These are phyloP conservation scores for Halyomorpha halys DNA, from an alignment of 1,140 invertebrate species.

Conservation along the genomic window DNA sequence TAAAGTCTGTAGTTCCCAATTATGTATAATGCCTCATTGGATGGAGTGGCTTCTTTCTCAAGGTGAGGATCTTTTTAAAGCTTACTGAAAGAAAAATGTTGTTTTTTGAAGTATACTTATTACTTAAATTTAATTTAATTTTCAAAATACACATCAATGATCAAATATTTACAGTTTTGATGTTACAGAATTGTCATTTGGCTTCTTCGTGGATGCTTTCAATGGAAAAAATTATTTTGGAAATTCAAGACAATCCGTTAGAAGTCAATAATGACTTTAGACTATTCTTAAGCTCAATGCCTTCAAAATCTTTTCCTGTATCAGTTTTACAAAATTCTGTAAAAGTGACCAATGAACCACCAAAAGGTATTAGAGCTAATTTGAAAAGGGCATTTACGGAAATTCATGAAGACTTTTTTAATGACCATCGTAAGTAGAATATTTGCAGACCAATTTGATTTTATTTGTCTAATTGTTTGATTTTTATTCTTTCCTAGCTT, in stretches of 20 bases:
- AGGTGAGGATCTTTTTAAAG: background rate
- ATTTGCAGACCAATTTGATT: background rate
- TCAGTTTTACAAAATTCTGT: constrained; percentile 83
- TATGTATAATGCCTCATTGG: too few species aligned
- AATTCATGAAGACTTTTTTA: constrained; percentile 66
- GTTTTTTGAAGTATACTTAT: too few species aligned
- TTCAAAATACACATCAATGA: too few species aligned
- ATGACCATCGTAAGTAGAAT: constrained; percentile 53
- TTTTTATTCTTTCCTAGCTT: background rate
- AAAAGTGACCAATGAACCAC: constrained; percentile 87
- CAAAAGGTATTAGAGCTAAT: constrained; percentile 73
- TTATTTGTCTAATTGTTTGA: background rate
- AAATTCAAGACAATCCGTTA: constrained; percentile 50
- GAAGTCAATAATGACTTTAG: constrained; percentile 61
- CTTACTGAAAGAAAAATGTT: background rate
- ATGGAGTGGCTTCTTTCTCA: too few species aligned
- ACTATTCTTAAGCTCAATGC: constrained; percentile 82
- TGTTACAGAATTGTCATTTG: constrained; percentile 77
- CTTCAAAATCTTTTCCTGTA: constrained; percentile 71
- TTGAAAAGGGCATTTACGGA: constrained; percentile 69
- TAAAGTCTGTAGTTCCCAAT: too few species aligned
- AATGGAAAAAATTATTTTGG: constrained; percentile 57
- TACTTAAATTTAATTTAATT: background rate
- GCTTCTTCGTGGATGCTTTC: constrained; percentile 81
- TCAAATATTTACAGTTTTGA: background rate